Evolutionary conservation across 2,888 invertebrate species (phyloP).

Genomic region (Portevinia maculata): DNA sequence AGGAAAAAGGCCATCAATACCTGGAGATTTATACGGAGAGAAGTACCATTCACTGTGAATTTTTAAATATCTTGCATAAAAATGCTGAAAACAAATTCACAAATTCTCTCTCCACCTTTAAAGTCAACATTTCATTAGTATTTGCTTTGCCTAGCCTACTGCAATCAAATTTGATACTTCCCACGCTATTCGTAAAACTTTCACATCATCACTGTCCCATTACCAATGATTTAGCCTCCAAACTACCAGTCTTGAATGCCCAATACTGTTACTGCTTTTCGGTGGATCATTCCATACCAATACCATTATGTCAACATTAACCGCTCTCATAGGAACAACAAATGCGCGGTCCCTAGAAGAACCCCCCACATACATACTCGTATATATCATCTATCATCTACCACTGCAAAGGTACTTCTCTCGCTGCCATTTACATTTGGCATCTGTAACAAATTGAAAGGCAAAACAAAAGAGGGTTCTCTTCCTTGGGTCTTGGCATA

Average conservation of each 20-base stretch:
- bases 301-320: constrained; percentile 70
- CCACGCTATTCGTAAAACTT: constrained; percentile 29
- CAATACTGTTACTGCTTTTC: constrained; percentile 14
- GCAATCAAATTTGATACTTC: constrained; percentile 15
- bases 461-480: constrained; percentile 45
- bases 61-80: too few species aligned
- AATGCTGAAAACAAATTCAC: too few species aligned
- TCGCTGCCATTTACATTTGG: constrained; percentile 61
- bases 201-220: constrained; percentile 45
- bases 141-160: too few species aligned
- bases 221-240: constrained; percentile 23
- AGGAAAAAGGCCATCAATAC: too few species aligned
- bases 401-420: constrained; percentile 1
- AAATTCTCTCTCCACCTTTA: too few species aligned
- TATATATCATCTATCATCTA: constrained; percentile 59
- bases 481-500: constrained; percentile 23
- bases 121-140: too few species aligned
- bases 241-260: constrained; percentile 30
- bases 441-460: constrained; percentile 71
- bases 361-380: constrained; percentile 30
- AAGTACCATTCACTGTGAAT: too few species aligned
- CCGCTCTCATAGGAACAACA: constrained; percentile 60
- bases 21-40: too few species aligned
- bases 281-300: not conserved
- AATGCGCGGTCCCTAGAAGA: constrained; percentile 5